These are phyloP conservation scores for Dufourea novaeangliae DNA, from an alignment of 1,140 invertebrate genomes.

Conservation along the genomic window DNA sequence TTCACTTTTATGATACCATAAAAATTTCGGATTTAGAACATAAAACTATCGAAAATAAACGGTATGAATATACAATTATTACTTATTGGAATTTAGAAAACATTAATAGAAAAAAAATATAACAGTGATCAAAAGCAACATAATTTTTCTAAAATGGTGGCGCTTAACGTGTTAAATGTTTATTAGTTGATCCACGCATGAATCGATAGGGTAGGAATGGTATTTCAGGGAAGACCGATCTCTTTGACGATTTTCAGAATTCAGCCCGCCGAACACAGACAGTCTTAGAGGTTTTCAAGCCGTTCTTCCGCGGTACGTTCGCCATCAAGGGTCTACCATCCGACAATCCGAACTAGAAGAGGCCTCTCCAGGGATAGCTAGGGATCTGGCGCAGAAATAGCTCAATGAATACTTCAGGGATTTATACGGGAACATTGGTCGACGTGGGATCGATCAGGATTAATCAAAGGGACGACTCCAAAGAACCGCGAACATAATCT, in stretches of 20 bases:
- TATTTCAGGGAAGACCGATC: slow-evolving; percentile 4
- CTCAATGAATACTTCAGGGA: slow-evolving; percentile 47
- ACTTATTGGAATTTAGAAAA: too few relatives aligned
- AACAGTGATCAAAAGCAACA: too few relatives aligned
- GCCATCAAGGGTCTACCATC: slow-evolving; percentile 85
- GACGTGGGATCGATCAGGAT: neutral
- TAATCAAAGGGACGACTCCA: neutral
- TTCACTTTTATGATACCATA: too few relatives aligned
- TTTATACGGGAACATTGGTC: neutral
- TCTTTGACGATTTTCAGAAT: slow-evolving; percentile 82
- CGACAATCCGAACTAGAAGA: slow-evolving; percentile 61
- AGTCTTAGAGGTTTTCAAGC: slow-evolving; percentile 85
- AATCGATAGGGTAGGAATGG: neutral
- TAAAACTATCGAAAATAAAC: too few relatives aligned
- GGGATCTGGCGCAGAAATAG: neutral
- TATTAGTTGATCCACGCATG: neutral
- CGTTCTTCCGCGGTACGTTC: slow-evolving; percentile 85
- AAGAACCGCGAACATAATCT: neutral
- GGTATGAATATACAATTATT: too few relatives aligned
- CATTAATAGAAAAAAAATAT: too few relatives aligned
- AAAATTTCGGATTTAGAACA: too few relatives aligned
- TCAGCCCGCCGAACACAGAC: slow-evolving; percentile 86
- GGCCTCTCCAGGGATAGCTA: too few relatives aligned
- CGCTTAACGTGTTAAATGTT: neutral
- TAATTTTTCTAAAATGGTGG: too few relatives aligned